Evolutionary conservation across 2,888 invertebrate genomes (phyloP).

Genomic region (Antheraea yamamai): DNA sequence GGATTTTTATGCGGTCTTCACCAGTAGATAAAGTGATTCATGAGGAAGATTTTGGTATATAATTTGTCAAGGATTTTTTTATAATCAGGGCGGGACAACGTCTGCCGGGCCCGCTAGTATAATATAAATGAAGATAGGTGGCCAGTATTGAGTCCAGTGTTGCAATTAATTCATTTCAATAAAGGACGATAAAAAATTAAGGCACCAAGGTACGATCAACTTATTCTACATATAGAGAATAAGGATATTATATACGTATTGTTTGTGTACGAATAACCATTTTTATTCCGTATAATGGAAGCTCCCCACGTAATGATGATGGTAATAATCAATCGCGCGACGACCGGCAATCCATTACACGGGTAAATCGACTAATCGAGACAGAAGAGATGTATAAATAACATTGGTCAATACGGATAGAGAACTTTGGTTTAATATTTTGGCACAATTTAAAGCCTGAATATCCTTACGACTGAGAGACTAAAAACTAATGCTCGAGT

Average conservation of each 20-base stretch:
- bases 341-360: constrained; percentile 1
- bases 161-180: too few relatives aligned
- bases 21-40: too few relatives aligned
- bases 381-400: constrained; percentile 1
- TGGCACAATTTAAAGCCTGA: background rate
- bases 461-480: background rate
- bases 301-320: background rate
- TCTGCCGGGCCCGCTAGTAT: too few relatives aligned
- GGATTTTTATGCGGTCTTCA: too few relatives aligned
- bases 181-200: background rate
- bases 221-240: background rate
- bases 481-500: background rate
- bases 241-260: background rate
- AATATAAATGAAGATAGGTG: too few relatives aligned
- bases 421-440: background rate
- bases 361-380: constrained; percentile 4
- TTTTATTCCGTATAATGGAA: constrained; percentile 3
- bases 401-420: background rate
- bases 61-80: too few relatives aligned
- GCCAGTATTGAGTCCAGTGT: too few relatives aligned
- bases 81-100: too few relatives aligned
- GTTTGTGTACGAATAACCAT: background rate
- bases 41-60: too few relatives aligned
- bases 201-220: background rate
- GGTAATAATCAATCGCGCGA: constrained; percentile 7